Evolutionary conservation across 2,797 vertebrate species (phyloP).

Genomic region (Cephalopachus bancanus): DNA sequence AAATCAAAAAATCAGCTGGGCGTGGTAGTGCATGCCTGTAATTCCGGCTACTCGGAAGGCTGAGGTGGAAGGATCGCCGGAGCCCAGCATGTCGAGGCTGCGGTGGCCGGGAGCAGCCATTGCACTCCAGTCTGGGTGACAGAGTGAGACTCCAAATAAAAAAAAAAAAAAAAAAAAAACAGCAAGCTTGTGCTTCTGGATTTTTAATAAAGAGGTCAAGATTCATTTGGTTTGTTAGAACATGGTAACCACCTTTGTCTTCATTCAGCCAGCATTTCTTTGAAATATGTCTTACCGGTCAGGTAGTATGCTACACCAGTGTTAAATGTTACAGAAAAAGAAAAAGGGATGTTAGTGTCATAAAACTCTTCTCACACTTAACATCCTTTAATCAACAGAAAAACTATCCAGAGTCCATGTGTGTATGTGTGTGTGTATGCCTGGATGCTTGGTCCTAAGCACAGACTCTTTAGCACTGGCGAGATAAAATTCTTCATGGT

Average conservation of each 20-base stretch:
- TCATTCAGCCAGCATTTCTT: not conserved
- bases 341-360: not conserved
- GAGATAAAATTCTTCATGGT: not conserved
- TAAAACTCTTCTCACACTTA: not conserved
- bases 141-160: too few species aligned
- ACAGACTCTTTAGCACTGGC: not conserved
- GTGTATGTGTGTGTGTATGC: not conserved
- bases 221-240: not conserved
- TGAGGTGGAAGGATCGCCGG: too few species aligned
- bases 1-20: too few species aligned
- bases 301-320: not conserved
- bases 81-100: too few species aligned
- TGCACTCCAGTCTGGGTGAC: too few species aligned
- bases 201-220: slow-evolving; percentile 51
- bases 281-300: not conserved
- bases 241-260: not conserved
- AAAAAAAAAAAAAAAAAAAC: too few species aligned
- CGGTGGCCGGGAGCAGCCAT: too few species aligned
- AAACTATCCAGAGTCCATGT: not conserved
- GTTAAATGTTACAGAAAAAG: not conserved
- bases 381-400: not conserved
- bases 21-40: too few species aligned
- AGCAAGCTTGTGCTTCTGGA: slow-evolving; percentile 33
- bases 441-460: not conserved
- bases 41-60: too few species aligned